Evolutionary conservation across 1,140 invertebrate species (phyloP).

Genomic region (Solen grandis): DNA sequence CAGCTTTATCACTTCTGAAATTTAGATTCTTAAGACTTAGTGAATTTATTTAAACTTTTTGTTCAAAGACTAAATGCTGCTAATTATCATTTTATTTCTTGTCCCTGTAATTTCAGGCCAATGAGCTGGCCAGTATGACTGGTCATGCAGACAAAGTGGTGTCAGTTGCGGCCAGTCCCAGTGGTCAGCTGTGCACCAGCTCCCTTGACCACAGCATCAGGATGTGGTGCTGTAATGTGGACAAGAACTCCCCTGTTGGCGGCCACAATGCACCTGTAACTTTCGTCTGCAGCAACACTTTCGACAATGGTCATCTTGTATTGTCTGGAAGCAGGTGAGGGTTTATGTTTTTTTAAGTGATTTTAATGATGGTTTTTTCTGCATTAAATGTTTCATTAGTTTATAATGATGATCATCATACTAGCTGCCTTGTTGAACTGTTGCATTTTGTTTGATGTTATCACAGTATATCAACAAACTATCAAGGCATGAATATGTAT

Average conservation of each 20-base stretch:
- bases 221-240: slow-evolving; percentile 70
- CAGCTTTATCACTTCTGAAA: too few species aligned
- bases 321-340: slow-evolving; percentile 76
- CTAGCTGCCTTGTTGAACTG: not conserved
- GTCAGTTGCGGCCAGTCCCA: slow-evolving; percentile 62
- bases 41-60: not conserved
- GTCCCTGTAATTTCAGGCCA: slow-evolving; percentile 62
- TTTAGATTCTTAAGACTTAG: too few species aligned
- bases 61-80: too few species aligned
- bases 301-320: slow-evolving; percentile 28
- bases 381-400: too few species aligned
- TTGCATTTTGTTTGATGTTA: not conserved
- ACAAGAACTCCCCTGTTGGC: slow-evolving; percentile 9
- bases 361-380: too few species aligned
- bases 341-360: not conserved
- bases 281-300: slow-evolving; percentile 52
- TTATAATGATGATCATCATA: not conserved
- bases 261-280: slow-evolving; percentile 72
- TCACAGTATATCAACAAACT: not conserved
- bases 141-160: slow-evolving; percentile 75
- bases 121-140: slow-evolving; percentile 70
- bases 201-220: slow-evolving; percentile 71
- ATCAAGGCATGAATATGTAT: not conserved
- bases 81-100: too few species aligned
- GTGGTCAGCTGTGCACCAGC: slow-evolving; percentile 68